A percentile compares a stretch with the other conserved stretches of the same genome.
phyloP scores from a whole-genome alignment of 2,797 vertebrate species.

The Discoglossus pictus region DNA sequence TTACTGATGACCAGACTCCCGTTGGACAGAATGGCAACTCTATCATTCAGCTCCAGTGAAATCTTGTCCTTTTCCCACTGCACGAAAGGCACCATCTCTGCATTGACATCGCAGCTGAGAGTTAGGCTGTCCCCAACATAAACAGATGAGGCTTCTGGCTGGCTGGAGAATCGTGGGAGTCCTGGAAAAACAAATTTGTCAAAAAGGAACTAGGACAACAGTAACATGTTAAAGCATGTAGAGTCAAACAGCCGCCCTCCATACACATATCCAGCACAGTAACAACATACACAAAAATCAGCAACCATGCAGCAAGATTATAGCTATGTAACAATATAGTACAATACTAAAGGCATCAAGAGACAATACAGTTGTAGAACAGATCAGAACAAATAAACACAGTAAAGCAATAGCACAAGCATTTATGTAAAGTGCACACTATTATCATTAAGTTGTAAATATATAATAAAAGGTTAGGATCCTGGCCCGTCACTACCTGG shows the following conservation, averaged over 20 bases:
- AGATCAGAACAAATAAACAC: no score
- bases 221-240: neutral
- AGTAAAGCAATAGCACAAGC: no score
- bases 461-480: no score
- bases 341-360: no score
- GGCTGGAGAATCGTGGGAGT: slow-evolving; percentile 82
- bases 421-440: no score
- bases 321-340: no score
- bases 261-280: no score
- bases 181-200: slow-evolving; percentile 64
- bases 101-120: slow-evolving; percentile 85
- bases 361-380: no score
- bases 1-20: slow-evolving; percentile 88
- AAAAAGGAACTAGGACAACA: neutral
- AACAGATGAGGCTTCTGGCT: slow-evolving; percentile 75
- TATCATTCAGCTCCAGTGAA: slow-evolving; percentile 67
- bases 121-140: slow-evolving; percentile 74
- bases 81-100: slow-evolving; percentile 81
- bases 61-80: slow-evolving; percentile 86
- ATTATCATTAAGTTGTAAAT: no score
- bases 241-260: neutral
- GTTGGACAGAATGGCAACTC: slow-evolving; percentile 73
- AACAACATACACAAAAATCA: no score
- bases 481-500: no score
- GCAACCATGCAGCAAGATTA: no score